Evolutionary conservation across 2,888 invertebrate genomes (phyloP).

Genomic region (Aporophyla lueneburgensis): DNA sequence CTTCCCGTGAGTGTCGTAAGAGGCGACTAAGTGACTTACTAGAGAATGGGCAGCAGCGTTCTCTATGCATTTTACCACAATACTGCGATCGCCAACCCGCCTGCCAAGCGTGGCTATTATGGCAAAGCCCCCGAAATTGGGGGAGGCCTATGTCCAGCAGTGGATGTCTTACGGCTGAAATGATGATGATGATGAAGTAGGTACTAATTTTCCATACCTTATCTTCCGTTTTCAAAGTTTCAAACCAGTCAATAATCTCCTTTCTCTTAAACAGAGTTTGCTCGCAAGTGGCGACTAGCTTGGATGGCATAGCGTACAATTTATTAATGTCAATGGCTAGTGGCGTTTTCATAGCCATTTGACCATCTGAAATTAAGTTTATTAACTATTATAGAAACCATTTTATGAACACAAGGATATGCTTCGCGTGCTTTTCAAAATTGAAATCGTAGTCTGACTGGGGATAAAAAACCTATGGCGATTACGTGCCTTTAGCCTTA

Average conservation of each 20-base stretch:
- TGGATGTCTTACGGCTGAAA: no score
- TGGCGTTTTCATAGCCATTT: slow-evolving; percentile 53
- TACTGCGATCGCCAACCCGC: no score
- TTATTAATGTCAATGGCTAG: slow-evolving; percentile 76
- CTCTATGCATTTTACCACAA: no score
- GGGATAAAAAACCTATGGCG: neutral
- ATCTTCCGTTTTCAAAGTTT: slow-evolving; percentile 75
- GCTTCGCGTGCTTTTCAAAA: neutral
- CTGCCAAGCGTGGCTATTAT: no score
- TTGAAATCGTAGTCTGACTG: neutral
- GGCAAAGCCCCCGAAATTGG: no score
- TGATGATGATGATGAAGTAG: neutral
- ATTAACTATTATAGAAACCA: neutral
- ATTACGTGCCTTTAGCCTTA: slow-evolving; percentile 15
- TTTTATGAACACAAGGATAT: neutral
- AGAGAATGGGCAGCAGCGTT: no score
- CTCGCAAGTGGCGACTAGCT: slow-evolving; percentile 82
- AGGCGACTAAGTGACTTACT: no score
- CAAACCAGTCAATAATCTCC: slow-evolving; percentile 85
- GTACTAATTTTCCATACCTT: slow-evolving; percentile 69
- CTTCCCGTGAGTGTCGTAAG: no score
- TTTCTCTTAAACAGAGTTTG: slow-evolving; percentile 80
- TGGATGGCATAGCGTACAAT: slow-evolving; percentile 79
- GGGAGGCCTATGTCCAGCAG: no score
- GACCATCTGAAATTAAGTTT: slow-evolving; percentile 41